Base-by-base conservation (phyloP, 2,888 invertebrate genomes). In the Morpho helenor region DNA sequence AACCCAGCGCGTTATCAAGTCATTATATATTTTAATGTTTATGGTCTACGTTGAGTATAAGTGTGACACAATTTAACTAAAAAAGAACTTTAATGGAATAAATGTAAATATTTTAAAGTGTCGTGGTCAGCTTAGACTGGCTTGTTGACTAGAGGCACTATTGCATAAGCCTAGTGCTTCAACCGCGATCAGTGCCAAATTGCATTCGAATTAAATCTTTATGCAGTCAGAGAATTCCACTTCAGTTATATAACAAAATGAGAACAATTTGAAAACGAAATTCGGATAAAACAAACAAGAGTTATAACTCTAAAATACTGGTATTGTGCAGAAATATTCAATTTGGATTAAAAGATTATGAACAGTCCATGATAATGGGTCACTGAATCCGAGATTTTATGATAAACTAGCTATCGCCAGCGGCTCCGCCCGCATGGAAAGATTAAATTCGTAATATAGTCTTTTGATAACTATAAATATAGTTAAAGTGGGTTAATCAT, bases 181-280 rank as follows among this genome's bases (percentile, higher is more conserved):
- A 51, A 59, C 60, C 41, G 61, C 57, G 59, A 56, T 60, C 65
- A 61, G 59, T 66, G 66, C 66, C 66, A 65, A 66, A 66, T 66
- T 65, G 66, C 66, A 63, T 65, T 66, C 63, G 60, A 60, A 66
- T 65, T 66, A 65, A 65, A 65, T 61, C 61, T 63, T 63, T 61
- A 57, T 59, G 61, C 54, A 58, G 51, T 48, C 61, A 53, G 63
- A 54, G 57, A 59, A 61, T 63, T 59, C 61, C 61, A 63, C 61
- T 63, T 59, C 49, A 57, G 59, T 63, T 63, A 61, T 61, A 52
- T 63, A 63, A 63, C 61, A 51, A 56, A 59, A 59, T 54, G 59
- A 61, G 57, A 56, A 61, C 61, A 63, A 61, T 57, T 61, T 63
- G 56, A 46, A 42, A 53, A 54, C 51, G 53, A 59, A 59, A 59